Base-by-base conservation (phyloP, 2,888 invertebrate genomes). In the Cryptus armator region DNA sequence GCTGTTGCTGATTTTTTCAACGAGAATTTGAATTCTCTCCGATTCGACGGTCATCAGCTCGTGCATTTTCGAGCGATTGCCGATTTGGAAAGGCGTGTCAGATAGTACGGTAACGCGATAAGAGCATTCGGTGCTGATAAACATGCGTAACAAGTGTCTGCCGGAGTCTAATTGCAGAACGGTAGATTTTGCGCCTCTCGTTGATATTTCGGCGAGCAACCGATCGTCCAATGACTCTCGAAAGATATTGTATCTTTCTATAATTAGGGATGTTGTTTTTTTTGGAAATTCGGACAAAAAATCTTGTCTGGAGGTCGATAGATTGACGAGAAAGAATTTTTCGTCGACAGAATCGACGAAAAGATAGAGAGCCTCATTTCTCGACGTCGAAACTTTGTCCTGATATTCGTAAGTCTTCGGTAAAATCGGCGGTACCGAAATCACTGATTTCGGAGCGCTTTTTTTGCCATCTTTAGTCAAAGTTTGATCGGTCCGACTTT, bases 341-440 rank as follows among this genome's bases (percentile, higher is more conserved):
- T 78, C 51, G 0, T 88, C 84, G 5, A 84, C 0, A 0, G 91
- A 91, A 71, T 91, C 91, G 48, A 86, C 83, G 53, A 91, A 87
- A 0, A 91, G 68, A 68, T 91, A 91, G 10, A 91, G 32, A 0
- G 89, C 88, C 44, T 90, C 89, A 85, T 90, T 88, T 71, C 86
- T 87, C 9, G 85, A 83, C 10, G 19, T 70, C 10, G 29, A 43
- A 72, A 86, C 81, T 5, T 84, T 83, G 14, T 83, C 81, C 10
- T 24, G 56, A 71, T 85, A 80, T 24, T 85, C 51, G 72, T 84
- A 77, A 0, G 5, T 64, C 46, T 56, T n/a, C 24, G 3, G 32
- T 19, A 10, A 3, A 4, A 56, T 24, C 9, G 56, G 16, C n/a
- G 24, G 3, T 53, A 12, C 9, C 1, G 71, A 16, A 2, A n/a